Percentiles rank a stretch among this genome's conserved stretches.
These are phyloP conservation scores for Ispidina lecontei DNA, from an alignment of 2,797 vertebrate species.

Conservation along the genomic window DNA sequence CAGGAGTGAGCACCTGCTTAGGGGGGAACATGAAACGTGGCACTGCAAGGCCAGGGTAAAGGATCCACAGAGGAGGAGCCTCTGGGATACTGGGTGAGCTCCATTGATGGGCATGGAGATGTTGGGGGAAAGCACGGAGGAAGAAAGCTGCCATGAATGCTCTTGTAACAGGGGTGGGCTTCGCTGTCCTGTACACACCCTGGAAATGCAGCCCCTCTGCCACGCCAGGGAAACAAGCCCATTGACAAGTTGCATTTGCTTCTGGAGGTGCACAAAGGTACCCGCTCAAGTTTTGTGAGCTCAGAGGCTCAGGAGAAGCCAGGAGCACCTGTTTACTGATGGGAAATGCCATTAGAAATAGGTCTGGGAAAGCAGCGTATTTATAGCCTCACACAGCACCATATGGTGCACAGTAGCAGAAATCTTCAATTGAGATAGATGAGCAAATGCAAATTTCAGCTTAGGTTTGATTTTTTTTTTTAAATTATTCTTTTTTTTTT, in stretches of 20 bases:
- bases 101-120: rapidly evolving
- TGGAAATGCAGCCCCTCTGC: not conserved
- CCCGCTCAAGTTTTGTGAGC: not conserved
- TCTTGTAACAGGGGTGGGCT: not conserved
- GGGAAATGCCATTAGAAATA: constrained; percentile 51
- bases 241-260: not conserved
- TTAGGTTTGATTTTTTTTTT: not conserved
- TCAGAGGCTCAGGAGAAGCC: not conserved
- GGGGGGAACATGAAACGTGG: not conserved
- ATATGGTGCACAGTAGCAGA: constrained; percentile 43
- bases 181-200: rapidly evolving
- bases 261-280: not conserved
- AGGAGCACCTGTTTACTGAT: constrained; percentile 48
- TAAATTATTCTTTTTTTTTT: no score
- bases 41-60: rapidly evolving
- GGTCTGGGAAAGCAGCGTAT: constrained; percentile 7
- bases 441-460: constrained; percentile 44
- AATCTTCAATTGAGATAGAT: constrained; percentile 51
- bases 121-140: not conserved
- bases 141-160: not conserved
- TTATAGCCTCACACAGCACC: constrained; percentile 38
- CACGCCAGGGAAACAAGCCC: not conserved
- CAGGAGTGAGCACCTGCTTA: not conserved
- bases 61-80: not conserved
- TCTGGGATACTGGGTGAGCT: not conserved